Evolutionary conservation across 1,140 invertebrate species (phyloP), one percentile per base, ranked within the genome.

Genomic region (Drosophila ogumai): DNA sequence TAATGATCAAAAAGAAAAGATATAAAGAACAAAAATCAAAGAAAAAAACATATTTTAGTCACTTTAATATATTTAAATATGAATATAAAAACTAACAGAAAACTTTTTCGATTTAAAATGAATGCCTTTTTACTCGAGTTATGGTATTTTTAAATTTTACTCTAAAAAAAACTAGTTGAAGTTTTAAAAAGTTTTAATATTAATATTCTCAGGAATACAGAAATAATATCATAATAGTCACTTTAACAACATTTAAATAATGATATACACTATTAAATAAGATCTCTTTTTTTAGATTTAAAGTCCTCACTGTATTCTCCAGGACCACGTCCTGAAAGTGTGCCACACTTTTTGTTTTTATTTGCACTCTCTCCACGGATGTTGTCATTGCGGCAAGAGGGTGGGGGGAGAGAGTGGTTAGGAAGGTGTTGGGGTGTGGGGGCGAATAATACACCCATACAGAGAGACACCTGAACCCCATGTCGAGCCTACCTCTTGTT

Each of bases 321-420:
- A 54, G 59, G 25, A 43, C 36, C 61, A 66, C 31, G 28, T 52
- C 78, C 64, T 49, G 63, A 82, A 86, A 81, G 82, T 79, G 76
- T 87, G 82, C 79, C 69, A 79, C 79, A 79, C 34, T 74, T 73
- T 85, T 85, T 84, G 46, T 47, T 65, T 44, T 63, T 54, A 50
- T 34, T 65, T 40, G 28, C 46, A 41, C 43, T 19, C 46, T 28
- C 17, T 47, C 15, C 15, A n/a, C 13, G 36, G 46, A 44, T 66
- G 49, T 64, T 64, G 44, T 79, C 50, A 57, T 66, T 69, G 47
- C 10, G 61, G 47, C 25, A n/a, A 25, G 32, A 34, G 54, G n/a
- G 25, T n/a, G 49, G 28, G 40, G 13, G 28, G 22, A 5, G 7
- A 3, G 32, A 36, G 50, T 38, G 52, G 25, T 50, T 17, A 13